These are phyloP conservation scores for Drosophila greeni DNA, from an alignment of 2,888 invertebrate genomes.

Conservation along the genomic window DNA sequence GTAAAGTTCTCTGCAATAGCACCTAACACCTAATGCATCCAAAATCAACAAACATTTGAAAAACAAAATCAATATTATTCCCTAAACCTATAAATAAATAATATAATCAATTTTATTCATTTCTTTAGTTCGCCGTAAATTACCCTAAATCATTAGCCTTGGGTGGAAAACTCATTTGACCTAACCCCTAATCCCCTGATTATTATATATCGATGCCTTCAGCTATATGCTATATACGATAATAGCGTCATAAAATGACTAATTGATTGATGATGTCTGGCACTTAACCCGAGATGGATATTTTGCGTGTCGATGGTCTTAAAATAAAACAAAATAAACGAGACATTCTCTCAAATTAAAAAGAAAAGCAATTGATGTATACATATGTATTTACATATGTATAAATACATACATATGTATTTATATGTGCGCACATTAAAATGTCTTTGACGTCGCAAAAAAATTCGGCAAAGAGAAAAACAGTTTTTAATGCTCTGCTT, in stretches of 20 bases:
- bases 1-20: neutral
- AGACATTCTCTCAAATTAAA: conserved; percentile 18
- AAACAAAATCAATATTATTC: conserved; percentile 3
- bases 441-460: conserved; percentile 61
- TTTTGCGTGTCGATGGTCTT: conserved; percentile 56
- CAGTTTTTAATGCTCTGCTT: conserved; percentile 37
- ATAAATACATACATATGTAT: neutral
- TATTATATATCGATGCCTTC: conserved; percentile 18
- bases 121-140: neutral
- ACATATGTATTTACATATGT: conserved; percentile 3
- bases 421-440: conserved; percentile 26
- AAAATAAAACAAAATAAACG: conserved; percentile 45
- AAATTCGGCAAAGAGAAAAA: conserved; percentile 33
- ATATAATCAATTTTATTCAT: neutral
- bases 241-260: conserved; percentile 24
- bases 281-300: conserved; percentile 38
- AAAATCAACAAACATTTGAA: neutral
- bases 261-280: conserved; percentile 42
- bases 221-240: conserved; percentile 1
- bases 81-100: neutral
- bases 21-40: neutral
- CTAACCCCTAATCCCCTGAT: conserved; percentile 6
- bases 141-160: conserved; percentile 4
- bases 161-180: conserved; percentile 11
- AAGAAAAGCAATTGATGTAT: conserved; percentile 11